Evolutionary conservation across 1,140 invertebrate genomes (phyloP).

Genomic region (Saxidomus purpurata): DNA sequence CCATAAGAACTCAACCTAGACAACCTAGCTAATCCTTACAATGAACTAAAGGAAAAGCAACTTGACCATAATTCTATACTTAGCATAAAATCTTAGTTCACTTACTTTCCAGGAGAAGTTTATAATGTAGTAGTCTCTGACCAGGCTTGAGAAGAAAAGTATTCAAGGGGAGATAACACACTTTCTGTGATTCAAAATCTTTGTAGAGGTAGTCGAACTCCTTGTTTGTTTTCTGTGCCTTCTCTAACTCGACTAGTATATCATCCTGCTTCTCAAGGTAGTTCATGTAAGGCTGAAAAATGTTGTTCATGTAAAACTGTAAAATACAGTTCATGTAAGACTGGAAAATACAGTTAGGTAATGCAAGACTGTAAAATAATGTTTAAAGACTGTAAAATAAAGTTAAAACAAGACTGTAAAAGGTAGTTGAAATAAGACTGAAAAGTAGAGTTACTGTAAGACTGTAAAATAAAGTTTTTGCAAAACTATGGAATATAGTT

Average conservation of each 20-base stretch:
- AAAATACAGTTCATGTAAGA: not conserved
- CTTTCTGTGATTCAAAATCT: constrained; percentile 94
- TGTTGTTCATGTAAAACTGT: not conserved
- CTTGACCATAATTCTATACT: too few relatives aligned
- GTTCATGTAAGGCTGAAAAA: constrained; percentile 91
- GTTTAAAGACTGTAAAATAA: too few relatives aligned
- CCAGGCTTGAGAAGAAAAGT: constrained; percentile 95
- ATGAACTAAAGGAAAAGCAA: too few relatives aligned
- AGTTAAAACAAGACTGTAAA: too few relatives aligned
- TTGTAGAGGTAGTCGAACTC: constrained; percentile 93
- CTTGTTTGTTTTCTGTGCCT: constrained; percentile 90
- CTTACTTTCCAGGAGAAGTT: constrained; percentile 94
- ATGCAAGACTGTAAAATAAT: too few relatives aligned
- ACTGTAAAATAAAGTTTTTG: too few relatives aligned
- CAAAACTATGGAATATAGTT: too few relatives aligned
- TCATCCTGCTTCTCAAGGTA: constrained; percentile 93
- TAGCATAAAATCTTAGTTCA: constrained; percentile 71
- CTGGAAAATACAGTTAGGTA: too few relatives aligned
- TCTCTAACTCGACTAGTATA: constrained; percentile 92
- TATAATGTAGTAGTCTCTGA: constrained; percentile 95
- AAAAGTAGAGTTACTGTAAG: too few relatives aligned
- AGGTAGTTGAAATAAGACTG: too few relatives aligned
- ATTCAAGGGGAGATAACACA: constrained; percentile 92
- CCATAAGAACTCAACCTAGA: too few relatives aligned
- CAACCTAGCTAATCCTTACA: too few relatives aligned